Conservation (phyloP, 2,113 vertebrate species). For the Ptychochromis oligacanthus region DNA sequence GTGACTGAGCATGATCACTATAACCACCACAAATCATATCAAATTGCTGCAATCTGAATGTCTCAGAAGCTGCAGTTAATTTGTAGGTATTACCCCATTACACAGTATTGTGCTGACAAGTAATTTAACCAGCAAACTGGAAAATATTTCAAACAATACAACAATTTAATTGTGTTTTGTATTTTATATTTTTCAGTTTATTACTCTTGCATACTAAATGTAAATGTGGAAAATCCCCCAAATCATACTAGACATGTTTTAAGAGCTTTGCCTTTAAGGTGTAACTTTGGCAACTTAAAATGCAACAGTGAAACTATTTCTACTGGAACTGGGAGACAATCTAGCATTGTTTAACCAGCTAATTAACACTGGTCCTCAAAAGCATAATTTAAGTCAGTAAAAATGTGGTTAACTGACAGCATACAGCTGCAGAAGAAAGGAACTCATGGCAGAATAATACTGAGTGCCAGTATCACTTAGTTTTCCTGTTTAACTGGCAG, state of each 20-base stretch:
- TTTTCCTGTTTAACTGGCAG: constrained; percentile 10
- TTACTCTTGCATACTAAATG: not conserved
- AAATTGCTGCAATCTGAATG: constrained; percentile 21
- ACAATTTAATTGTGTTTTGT: not conserved
- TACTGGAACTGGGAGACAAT: not conserved
- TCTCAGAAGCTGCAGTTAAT: not conserved
- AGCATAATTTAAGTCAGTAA: constrained; percentile 10
- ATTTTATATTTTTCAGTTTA: not conserved
- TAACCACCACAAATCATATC: constrained; percentile 19
- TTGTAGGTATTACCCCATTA: not conserved
- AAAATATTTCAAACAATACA: not conserved
- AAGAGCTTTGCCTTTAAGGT: not conserved
- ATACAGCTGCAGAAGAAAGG: not conserved
- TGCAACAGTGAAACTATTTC: not conserved
- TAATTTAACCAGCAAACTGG: constrained; percentile 15
- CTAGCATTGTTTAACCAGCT: not conserved
- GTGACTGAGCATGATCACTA: constrained; percentile 11
- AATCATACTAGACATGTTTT: not conserved
- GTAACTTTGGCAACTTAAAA: not conserved
- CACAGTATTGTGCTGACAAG: not conserved
- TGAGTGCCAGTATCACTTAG: not conserved
- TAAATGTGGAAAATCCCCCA: not conserved
- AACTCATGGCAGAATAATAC: not conserved
- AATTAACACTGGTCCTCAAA: constrained; percentile 7
- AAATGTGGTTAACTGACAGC: constrained; percentile 8